phyloP scores from a whole-genome alignment of 2,113 vertebrate species.

The Clupea harengus region DNA sequence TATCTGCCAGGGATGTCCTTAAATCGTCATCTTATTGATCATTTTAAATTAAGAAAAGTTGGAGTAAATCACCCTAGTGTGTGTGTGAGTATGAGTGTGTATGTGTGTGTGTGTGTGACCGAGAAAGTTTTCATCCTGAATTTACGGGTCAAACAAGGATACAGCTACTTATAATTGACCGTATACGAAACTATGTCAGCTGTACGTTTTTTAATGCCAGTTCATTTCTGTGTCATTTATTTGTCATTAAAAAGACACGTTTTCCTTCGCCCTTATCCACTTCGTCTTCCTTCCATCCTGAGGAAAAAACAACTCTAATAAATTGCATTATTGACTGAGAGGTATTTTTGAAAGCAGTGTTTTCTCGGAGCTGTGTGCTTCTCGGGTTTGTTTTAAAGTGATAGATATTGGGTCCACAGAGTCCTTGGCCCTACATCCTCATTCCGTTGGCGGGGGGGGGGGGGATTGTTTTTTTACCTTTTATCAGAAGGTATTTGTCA shows the following conservation, averaged over 20 bases:
- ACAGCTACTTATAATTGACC: not conserved
- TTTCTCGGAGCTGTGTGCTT: slow-evolving; percentile 16
- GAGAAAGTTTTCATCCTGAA: not conserved
- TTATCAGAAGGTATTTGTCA: slow-evolving; percentile 37
- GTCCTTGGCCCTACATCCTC: slow-evolving; percentile 25
- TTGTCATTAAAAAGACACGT: slow-evolving; percentile 34
- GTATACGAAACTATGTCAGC: slow-evolving; percentile 16
- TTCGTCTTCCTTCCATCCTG: slow-evolving; percentile 21
- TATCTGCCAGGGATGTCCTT: not conserved
- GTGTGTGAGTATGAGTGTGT: not conserved
- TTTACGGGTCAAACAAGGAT: not conserved
- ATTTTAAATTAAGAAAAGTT: not conserved
- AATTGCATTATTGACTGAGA: slow-evolving; percentile 55
- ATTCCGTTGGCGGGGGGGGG: not conserved
- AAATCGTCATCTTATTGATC: slow-evolving; percentile 1
- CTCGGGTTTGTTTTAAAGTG: slow-evolving; percentile 18
- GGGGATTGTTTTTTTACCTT: slow-evolving; percentile 14
- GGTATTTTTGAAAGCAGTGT: slow-evolving; percentile 29
- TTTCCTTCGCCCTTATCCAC: slow-evolving; percentile 18
- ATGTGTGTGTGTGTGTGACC: not conserved
- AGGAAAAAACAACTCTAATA: slow-evolving; percentile 41
- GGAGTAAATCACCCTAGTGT: not conserved
- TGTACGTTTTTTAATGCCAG: slow-evolving; percentile 19
- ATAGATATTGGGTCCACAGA: slow-evolving; percentile 34
- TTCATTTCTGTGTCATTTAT: slow-evolving; percentile 12